phyloP scores from a whole-genome alignment of 2,113 vertebrate genomes.

The Amia ocellicauda region DNA sequence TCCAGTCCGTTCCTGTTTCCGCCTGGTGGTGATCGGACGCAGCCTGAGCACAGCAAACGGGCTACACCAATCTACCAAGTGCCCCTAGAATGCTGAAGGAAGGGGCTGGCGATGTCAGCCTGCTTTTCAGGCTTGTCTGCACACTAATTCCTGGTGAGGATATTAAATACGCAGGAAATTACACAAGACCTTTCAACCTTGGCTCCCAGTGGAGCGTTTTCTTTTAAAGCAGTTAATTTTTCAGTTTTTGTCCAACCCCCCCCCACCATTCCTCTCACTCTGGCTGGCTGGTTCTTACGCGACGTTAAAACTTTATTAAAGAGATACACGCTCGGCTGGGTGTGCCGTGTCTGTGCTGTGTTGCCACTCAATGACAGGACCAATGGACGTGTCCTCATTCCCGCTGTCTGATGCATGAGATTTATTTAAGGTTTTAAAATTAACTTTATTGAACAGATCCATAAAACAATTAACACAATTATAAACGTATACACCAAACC shows the following conservation, averaged over 20 bases:
- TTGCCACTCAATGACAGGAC: background rate
- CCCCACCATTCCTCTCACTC: background rate
- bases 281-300: background rate
- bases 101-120: background rate
- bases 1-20: no score
- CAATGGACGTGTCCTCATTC: background rate
- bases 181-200: background rate
- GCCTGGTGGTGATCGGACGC: no score
- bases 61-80: no score
- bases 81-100: no score
- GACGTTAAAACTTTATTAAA: no score
- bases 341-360: no score
- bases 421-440: no score
- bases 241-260: background rate
- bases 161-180: constrained; percentile 3
- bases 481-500: no score
- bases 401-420: background rate
- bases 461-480: no score
- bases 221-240: constrained; percentile 1
- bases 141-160: background rate
- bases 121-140: background rate
- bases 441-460: no score
- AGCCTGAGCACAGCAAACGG: no score
- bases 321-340: no score
- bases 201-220: background rate